Percentiles rank a stretch among this genome's conserved stretches.
Evolutionary conservation across 1,140 invertebrate genomes (phyloP).

Genomic region (Penaeus chinensis): DNA sequence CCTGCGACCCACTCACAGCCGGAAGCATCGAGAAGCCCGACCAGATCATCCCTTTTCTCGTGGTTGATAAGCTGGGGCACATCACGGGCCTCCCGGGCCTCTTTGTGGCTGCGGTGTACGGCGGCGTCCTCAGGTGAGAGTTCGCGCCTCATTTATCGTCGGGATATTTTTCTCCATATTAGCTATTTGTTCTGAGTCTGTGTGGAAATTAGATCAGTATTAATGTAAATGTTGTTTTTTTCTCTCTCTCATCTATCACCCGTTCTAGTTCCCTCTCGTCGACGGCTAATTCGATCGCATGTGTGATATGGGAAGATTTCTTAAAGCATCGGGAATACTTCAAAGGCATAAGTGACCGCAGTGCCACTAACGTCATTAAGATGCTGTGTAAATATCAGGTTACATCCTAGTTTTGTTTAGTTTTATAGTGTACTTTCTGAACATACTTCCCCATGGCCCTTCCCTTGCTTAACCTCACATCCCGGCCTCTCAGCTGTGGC

Average conservation of each 20-base stretch:
- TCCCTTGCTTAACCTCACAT: too few relatives aligned
- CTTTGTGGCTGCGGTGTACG: constrained; percentile 1
- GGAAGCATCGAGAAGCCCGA: constrained; percentile 1
- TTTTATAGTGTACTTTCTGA: neutral
- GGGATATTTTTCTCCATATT: too few relatives aligned
- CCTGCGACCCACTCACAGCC: constrained; percentile 5
- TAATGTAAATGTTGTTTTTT: neutral
- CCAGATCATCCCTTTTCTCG: constrained; percentile 6
- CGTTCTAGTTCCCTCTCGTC: neutral
- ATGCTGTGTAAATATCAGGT: neutral
- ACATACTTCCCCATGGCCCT: too few relatives aligned
- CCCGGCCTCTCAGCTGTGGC: too few relatives aligned
- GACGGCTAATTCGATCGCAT: constrained; percentile 17
- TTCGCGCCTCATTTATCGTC: too few relatives aligned
- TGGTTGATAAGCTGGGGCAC: constrained; percentile 2
- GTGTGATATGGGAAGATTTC: constrained; percentile 31
- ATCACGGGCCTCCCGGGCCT: neutral
- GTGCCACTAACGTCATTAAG: neutral
- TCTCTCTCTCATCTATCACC: neutral
- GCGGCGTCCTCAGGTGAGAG: constrained; percentile 1
- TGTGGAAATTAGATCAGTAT: too few relatives aligned
- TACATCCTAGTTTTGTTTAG: too few relatives aligned
- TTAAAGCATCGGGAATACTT: constrained; percentile 19
- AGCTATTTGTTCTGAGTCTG: too few relatives aligned
- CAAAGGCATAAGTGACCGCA: neutral